These are phyloP conservation scores for Hemichromis elongatus DNA, from an alignment of 2,113 vertebrate genomes.

Conservation along the genomic window DNA sequence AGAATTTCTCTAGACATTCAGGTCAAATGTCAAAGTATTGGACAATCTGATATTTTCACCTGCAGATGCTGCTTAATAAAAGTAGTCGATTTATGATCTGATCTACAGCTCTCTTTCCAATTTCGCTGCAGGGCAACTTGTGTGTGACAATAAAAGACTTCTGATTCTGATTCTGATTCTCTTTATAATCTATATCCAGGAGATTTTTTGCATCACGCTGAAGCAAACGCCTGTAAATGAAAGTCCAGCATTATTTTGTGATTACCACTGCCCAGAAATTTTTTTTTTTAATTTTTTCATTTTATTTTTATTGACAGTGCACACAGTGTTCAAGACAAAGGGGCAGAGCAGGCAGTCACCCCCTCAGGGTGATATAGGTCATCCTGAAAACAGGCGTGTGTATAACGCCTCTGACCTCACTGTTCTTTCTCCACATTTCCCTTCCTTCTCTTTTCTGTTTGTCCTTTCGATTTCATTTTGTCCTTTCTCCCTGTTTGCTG, in stretches of 20 bases:
- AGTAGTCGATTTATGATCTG: background rate
- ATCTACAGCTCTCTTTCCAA: background rate
- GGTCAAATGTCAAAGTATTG: background rate
- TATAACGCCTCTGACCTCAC: constrained; percentile 1
- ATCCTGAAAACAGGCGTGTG: constrained; percentile 6
- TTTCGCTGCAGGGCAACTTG: too few relatives aligned
- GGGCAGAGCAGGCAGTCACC: background rate
- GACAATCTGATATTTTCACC: background rate
- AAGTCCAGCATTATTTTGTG: background rate
- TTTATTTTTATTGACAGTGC: background rate
- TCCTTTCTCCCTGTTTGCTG: background rate
- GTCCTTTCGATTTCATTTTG: background rate
- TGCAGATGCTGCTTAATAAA: background rate
- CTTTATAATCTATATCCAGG: background rate
- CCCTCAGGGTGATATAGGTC: background rate
- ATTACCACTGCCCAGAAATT: background rate
- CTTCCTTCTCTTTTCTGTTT: background rate
- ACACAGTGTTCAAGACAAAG: background rate
- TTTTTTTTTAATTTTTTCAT: too few relatives aligned
- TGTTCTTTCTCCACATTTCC: constrained; percentile 14
- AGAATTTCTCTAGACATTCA: background rate
- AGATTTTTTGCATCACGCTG: background rate
- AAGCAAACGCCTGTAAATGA: background rate
- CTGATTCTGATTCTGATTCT: too few relatives aligned
- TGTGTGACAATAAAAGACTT: too few relatives aligned